These are phyloP conservation scores for Eledone cirrhosa DNA, from an alignment of 2,888 invertebrate genomes.

Conservation along the genomic window DNA sequence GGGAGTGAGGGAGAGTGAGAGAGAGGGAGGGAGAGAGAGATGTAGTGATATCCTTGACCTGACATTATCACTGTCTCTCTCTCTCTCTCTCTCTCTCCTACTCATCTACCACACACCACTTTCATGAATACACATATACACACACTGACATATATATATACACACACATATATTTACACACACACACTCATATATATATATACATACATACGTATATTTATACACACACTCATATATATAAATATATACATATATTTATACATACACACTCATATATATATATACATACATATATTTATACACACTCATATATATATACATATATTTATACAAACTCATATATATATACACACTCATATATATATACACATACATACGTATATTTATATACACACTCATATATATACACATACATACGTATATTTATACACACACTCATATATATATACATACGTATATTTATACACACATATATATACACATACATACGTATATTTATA, in stretches of 20 bases:
- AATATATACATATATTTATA: no score
- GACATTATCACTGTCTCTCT: not conserved
- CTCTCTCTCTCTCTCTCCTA: no score
- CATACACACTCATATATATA: no score
- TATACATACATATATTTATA: no score
- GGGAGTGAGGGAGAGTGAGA: not conserved
- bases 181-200: no score
- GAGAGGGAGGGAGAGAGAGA: not conserved
- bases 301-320: no score
- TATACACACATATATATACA: not conserved
- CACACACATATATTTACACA: no score
- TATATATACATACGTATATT: not conserved
- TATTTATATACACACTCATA: not conserved
- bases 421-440: not conserved
- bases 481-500: not conserved
- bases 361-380: not conserved
- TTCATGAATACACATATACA: no score
- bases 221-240: no score
- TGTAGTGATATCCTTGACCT: not conserved
- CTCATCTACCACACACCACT: no score
- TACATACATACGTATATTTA: no score
- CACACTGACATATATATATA: no score
- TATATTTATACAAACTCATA: not conserved
- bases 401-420: not conserved
- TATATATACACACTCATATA: not conserved